These are phyloP conservation scores for Zootermopsis nevadensis DNA, from an alignment of 2,888 invertebrate species.

Conservation along the genomic window DNA sequence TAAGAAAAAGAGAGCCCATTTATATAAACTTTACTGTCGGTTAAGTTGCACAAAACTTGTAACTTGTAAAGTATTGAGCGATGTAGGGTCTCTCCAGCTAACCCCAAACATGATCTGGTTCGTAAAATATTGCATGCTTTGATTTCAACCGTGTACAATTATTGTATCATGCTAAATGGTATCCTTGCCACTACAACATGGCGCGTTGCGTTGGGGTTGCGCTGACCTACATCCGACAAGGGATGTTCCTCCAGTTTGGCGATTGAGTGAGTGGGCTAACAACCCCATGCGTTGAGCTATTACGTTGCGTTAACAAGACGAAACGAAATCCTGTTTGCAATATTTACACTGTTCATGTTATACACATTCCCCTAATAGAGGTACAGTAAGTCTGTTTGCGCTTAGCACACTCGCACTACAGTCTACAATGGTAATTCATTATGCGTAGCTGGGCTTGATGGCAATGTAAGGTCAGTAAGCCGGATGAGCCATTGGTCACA, in stretches of 20 bases:
- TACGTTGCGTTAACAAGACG: not conserved
- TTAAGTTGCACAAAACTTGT: slow-evolving; percentile 31
- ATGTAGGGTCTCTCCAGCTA: not conserved
- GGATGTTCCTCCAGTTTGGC: no score
- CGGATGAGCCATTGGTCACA: not conserved
- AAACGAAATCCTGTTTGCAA: not conserved
- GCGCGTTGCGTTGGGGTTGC: no score
- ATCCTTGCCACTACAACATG: no score
- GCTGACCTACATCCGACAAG: no score
- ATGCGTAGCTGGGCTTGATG: not conserved
- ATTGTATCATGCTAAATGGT: no score
- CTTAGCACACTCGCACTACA: not conserved
- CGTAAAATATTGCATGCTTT: no score
- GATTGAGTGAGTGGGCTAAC: no score
- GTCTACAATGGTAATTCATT: not conserved
- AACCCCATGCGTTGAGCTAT: no score
- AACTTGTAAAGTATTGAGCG: not conserved
- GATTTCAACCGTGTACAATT: no score
- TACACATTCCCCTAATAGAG: no score
- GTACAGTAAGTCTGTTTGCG: not conserved
- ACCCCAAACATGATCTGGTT: no score
- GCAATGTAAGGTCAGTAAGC: slow-evolving; percentile 8
- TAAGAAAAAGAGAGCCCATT: slow-evolving; percentile 14
- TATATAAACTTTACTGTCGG: not conserved
- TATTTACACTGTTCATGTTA: not conserved